A percentile compares a stretch with the other conserved stretches of the same genome.
phyloP scores from a whole-genome alignment of 2,113 vertebrate species.

The Bos taurus region DNA sequence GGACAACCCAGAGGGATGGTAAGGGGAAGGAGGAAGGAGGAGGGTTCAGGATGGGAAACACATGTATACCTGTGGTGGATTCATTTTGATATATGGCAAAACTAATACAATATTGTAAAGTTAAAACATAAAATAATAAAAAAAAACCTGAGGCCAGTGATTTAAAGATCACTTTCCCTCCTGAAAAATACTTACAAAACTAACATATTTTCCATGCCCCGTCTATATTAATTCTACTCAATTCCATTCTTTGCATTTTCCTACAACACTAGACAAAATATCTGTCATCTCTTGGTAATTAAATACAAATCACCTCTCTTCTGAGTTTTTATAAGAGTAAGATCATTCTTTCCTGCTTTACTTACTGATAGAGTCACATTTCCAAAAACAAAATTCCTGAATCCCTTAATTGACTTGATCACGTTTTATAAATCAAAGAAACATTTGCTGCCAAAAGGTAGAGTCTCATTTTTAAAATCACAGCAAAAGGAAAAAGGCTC shows the following conservation, averaged over 20 bases:
- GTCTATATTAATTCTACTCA: neutral
- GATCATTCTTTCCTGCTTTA: neutral
- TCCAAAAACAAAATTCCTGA: neutral
- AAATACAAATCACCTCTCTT: neutral
- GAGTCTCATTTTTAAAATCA: neutral
- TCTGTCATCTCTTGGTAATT: neutral
- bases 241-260: neutral
- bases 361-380: neutral
- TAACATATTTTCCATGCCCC: neutral
- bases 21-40: too few species aligned
- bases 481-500: neutral
- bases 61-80: too few species aligned
- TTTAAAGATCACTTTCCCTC: neutral
- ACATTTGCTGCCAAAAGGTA: neutral
- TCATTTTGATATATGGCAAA: too few species aligned
- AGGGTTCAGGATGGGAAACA: too few species aligned
- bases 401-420: neutral
- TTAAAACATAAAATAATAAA: too few species aligned
- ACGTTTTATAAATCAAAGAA: neutral
- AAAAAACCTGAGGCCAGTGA: neutral
- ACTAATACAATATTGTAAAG: too few species aligned
- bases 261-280: neutral
- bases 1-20: too few species aligned
- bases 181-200: neutral
- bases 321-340: neutral